A percentile compares a stretch with the other conserved stretches of the same genome.
phyloP scores from a whole-genome alignment of 1,140 invertebrate genomes.

The Spodoptera litura region DNA sequence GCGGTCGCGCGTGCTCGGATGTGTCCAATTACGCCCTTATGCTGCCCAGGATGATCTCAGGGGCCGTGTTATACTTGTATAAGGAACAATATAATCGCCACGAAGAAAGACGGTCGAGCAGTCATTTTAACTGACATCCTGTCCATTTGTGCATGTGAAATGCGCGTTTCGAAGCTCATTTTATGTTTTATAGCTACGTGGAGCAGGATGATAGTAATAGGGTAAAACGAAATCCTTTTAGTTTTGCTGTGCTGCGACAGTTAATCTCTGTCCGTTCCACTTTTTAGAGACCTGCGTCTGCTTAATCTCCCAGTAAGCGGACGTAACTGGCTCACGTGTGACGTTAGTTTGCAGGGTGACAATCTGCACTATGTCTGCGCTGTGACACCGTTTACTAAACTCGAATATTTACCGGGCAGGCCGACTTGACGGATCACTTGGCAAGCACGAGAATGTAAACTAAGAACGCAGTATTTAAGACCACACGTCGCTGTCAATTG shows the following conservation, averaged over 20 bases:
- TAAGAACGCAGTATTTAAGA: slow-evolving; percentile 17
- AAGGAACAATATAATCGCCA: slow-evolving; percentile 32
- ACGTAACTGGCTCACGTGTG: slow-evolving; percentile 24
- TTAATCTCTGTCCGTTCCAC: slow-evolving; percentile 18
- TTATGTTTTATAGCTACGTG: not conserved
- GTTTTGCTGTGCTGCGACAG: not conserved
- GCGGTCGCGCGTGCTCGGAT: slow-evolving; percentile 54
- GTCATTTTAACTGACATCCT: slow-evolving; percentile 27
- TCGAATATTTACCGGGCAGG: slow-evolving; percentile 24
- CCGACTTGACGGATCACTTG: slow-evolving; percentile 39
- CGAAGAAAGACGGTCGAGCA: slow-evolving; percentile 20
- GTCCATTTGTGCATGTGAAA: slow-evolving; percentile 30
- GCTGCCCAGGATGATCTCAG: slow-evolving; percentile 24
- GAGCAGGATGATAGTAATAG: slow-evolving; percentile 7
- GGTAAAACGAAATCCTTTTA: slow-evolving; percentile 32
- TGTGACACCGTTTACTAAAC: slow-evolving; percentile 30
- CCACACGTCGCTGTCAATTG: slow-evolving; percentile 16
- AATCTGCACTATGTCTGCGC: slow-evolving; percentile 41
- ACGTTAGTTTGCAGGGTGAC: slow-evolving; percentile 23
- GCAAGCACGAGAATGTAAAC: slow-evolving; percentile 25
- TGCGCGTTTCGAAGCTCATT: slow-evolving; percentile 21
- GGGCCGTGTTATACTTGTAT: slow-evolving; percentile 32
- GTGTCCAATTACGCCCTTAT: slow-evolving; percentile 52
- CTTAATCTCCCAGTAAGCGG: slow-evolving; percentile 25
- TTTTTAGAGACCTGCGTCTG: slow-evolving; percentile 33